A percentile compares a stretch with the other conserved stretches of the same genome.
phyloP scores from a whole-genome alignment of 1,140 invertebrate species.

The Lepidotrigona ventralis region DNA sequence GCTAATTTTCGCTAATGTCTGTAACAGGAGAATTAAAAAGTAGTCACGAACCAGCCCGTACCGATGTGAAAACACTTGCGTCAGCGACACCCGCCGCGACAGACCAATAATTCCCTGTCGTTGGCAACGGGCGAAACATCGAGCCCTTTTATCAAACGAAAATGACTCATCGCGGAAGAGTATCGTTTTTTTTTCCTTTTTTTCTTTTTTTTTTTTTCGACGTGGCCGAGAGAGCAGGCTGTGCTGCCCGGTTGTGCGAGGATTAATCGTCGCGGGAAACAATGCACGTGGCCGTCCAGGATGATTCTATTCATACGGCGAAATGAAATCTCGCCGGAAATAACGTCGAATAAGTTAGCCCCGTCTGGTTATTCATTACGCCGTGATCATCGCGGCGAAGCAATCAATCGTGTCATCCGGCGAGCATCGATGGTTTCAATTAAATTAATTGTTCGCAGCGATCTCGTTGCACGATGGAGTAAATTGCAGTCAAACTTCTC shows the following conservation, averaged over 20 bases:
- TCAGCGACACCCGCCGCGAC: not conserved
- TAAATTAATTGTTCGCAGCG: slow-evolving; percentile 30
- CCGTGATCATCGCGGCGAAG: slow-evolving; percentile 1
- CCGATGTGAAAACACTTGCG: not conserved
- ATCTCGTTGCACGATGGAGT: slow-evolving; percentile 6
- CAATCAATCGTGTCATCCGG: slow-evolving; percentile 30
- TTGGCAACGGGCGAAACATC: not conserved
- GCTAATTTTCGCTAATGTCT: not conserved
- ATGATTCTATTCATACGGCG: slow-evolving; percentile 25
- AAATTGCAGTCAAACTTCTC: not conserved
- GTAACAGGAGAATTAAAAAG: slow-evolving; percentile 9
- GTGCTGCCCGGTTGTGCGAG: not conserved
- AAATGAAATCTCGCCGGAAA: slow-evolving; percentile 15
- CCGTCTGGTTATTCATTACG: slow-evolving; percentile 30
- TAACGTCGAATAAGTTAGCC: slow-evolving; percentile 18
- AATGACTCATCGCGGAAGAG: not conserved
- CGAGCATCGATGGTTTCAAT: slow-evolving; percentile 30
- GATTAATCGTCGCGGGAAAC: slow-evolving; percentile 23
- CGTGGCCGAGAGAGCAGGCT: not conserved
- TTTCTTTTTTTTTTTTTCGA: not conserved
- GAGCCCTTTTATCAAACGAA: not conserved
- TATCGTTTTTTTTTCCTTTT: not conserved
- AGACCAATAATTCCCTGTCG: not conserved
- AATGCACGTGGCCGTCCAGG: not conserved
- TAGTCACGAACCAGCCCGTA: slow-evolving; percentile 10